phyloP scores from a whole-genome alignment of 92 coral and sea anemone species.

The Pocillopora meandrina region DNA sequence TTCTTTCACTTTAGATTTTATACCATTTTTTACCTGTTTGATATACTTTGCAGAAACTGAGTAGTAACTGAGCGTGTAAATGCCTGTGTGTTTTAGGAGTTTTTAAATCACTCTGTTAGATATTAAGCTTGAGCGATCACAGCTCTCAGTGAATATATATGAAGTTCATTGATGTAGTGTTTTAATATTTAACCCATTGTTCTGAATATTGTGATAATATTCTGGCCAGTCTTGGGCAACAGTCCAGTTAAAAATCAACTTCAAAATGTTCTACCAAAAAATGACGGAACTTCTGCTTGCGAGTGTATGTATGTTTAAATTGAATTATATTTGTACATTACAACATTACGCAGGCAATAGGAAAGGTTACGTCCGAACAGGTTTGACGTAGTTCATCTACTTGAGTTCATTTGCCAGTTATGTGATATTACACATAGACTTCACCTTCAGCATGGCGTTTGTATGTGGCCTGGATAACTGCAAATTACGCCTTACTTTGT shows the following conservation, averaged over 20 bases:
- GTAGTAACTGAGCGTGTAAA: not conserved
- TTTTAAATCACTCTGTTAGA: not conserved
- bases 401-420: not conserved
- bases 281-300: not conserved
- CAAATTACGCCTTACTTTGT: too few relatives aligned
- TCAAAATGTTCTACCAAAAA: not conserved
- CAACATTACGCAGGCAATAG: not conserved
- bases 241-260: not conserved
- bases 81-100: not conserved
- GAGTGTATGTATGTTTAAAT: not conserved
- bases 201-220: not conserved
- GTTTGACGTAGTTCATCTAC: constrained; percentile 4
- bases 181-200: not conserved
- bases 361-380: not conserved
- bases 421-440: not conserved
- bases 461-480: not conserved
- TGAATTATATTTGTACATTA: not conserved
- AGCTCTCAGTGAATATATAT: not conserved
- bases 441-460: not conserved
- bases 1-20: not conserved
- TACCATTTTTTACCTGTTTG: not conserved
- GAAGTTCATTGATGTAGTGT: not conserved
- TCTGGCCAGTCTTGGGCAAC: not conserved
- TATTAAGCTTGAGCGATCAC: not conserved
- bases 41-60: not conserved